These are phyloP conservation scores for Coptodon bakossiorum DNA, from an alignment of 2,113 vertebrate genomes.

Conservation along the genomic window DNA sequence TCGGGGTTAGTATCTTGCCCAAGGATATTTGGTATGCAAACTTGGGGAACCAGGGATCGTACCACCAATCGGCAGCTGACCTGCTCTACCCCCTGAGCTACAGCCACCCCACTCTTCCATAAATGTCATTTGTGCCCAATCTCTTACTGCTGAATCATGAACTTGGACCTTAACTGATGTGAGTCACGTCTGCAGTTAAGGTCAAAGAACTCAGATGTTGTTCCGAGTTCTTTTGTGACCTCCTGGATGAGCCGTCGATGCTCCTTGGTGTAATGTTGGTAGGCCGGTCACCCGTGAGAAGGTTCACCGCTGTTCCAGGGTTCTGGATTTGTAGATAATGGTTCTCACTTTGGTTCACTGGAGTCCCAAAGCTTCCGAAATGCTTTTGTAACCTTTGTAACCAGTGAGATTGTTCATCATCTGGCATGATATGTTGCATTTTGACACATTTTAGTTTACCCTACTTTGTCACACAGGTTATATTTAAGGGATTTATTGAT, in stretches of 20 bases:
- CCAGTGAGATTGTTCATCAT: neutral
- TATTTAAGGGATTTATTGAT: neutral
- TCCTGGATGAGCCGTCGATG: rapidly evolving
- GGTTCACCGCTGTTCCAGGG: neutral
- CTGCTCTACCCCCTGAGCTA: neutral
- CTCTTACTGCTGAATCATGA: neutral
- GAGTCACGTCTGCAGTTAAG: neutral
- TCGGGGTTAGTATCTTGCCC: neutral
- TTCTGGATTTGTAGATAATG: neutral
- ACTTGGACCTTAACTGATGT: neutral
- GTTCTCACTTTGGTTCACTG: neutral
- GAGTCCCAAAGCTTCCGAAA: neutral
- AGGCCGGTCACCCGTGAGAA: neutral
- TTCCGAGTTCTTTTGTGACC: neutral
- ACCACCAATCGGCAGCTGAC: neutral
- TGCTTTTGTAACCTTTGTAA: neutral
- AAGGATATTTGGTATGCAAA: neutral
- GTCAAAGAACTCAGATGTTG: neutral
- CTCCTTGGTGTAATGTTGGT: rapidly evolving
- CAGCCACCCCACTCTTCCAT: neutral
- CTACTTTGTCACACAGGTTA: neutral
- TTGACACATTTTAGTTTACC: neutral
- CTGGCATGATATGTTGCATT: neutral
- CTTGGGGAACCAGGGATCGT: neutral
- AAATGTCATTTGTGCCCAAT: neutral